Evolutionary conservation across 2,888 invertebrate genomes (phyloP).

Genomic region (Bruchidius siliquastri): DNA sequence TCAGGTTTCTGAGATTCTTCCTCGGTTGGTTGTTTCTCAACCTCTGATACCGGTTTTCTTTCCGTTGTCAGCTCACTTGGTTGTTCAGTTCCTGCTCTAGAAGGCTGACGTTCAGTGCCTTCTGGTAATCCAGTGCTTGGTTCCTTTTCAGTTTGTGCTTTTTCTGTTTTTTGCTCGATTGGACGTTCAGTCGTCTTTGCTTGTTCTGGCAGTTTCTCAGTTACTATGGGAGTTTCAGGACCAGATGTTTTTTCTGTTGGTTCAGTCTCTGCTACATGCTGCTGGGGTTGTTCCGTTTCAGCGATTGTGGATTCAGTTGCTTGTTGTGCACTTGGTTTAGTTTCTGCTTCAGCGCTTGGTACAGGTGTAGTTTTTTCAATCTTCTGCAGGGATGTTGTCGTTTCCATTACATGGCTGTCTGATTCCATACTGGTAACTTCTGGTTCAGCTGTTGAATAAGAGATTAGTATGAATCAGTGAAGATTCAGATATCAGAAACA

Average conservation of each 20-base stretch:
- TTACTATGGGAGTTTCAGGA: slow-evolving; percentile 7
- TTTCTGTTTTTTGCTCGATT: slow-evolving; percentile 1
- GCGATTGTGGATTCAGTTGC: too few species aligned
- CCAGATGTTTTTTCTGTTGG: slow-evolving; percentile 1
- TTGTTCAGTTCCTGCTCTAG: slow-evolving; percentile 5
- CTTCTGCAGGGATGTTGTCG: slow-evolving; percentile 18
- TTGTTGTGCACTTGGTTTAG: too few species aligned
- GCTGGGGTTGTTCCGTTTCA: too few species aligned
- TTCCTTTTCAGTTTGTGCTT: slow-evolving; percentile 9
- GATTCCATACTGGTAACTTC: slow-evolving; percentile 48
- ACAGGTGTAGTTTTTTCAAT: background rate
- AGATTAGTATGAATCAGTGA: background rate
- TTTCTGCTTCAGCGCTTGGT: slow-evolving; percentile 8
- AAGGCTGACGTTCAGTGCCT: slow-evolving; percentile 2
- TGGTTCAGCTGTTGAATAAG: slow-evolving; percentile 32
- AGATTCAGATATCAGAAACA: too few species aligned
- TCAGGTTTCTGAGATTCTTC: background rate
- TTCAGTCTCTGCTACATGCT: too few species aligned
- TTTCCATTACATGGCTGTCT: slow-evolving; percentile 49
- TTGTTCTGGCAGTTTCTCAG: slow-evolving; percentile 13
- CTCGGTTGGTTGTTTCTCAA: background rate
- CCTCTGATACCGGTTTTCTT: background rate
- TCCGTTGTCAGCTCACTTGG: background rate
- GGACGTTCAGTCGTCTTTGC: slow-evolving; percentile 6
- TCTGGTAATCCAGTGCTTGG: slow-evolving; percentile 11